Conservation (phyloP, 2,113 vertebrate species). For the Mesocricetus auratus region DNA sequence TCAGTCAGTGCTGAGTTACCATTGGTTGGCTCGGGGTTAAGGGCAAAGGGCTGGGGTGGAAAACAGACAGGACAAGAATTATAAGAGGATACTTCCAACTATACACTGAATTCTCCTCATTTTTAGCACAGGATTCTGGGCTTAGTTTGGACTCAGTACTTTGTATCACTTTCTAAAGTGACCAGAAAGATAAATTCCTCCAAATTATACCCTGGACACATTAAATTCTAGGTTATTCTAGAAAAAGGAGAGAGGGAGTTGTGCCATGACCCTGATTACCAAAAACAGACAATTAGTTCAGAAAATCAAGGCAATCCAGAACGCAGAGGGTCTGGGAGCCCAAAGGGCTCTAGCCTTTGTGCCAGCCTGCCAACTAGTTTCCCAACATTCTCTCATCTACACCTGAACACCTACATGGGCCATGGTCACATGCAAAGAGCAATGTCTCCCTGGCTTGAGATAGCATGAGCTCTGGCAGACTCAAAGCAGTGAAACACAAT, state of each 20-base stretch:
- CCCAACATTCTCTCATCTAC: background rate
- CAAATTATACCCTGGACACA: background rate
- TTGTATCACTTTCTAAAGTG: constrained; percentile 59
- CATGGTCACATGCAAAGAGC: background rate
- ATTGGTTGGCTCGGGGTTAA: constrained; percentile 27
- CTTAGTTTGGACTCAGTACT: background rate
- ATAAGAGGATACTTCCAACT: background rate
- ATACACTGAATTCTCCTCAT: constrained; percentile 1
- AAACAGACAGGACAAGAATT: constrained; percentile 42
- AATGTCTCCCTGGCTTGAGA: background rate
- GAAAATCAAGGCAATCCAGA: constrained; percentile 33
- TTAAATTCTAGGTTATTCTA: constrained; percentile 18
- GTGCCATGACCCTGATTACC: background rate
- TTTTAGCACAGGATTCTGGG: constrained; percentile 38
- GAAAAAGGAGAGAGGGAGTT: constrained; percentile 25
- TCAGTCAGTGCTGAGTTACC: constrained; percentile 54
- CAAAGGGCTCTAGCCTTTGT: background rate
- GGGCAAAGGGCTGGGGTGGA: background rate
- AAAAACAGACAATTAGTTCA: background rate
- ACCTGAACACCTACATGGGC: background rate
- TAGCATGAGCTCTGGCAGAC: background rate
- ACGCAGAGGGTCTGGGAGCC: background rate
- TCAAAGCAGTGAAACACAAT: constrained; percentile 29
- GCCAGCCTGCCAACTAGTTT: background rate
- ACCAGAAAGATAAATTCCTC: background rate